Evolutionary conservation across 2,888 invertebrate genomes (phyloP), one percentile per base, ranked within the genome.

Genomic region (Drosophila monieri): DNA sequence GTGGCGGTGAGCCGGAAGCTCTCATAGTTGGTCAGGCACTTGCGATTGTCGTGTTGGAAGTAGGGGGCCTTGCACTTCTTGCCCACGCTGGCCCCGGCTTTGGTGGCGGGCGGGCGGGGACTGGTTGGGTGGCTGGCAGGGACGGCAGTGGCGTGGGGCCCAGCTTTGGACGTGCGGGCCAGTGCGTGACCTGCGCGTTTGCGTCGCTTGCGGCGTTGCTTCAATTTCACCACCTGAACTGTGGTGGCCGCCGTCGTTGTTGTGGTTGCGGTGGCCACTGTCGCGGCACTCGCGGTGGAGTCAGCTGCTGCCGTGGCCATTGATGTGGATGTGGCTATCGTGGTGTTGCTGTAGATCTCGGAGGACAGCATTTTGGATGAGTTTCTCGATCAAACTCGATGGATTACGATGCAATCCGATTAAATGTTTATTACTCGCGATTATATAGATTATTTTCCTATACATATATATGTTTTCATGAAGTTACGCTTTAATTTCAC

Each of bases 11-110:
- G 77, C 8, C 85, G 84, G 44, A 81, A 76, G 55, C 88, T 83
- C 70, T 87, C 87, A 32, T 80, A 85, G 27, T 85, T 85, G 46
- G 88, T 62, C 60, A 83, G 73, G 57, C 83, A 76, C 57, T 88
- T 84, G 53, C 90, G 90, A 79, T 89, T 91, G 65, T 90, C 90
- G 56, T 90, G 90, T 57, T 90, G 91, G 72, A 89, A 90, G 62
- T 91, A 90, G 59, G 88, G 90, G 21, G 88, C 84, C 66, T 85
- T 89, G 70, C 80, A 76, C 60, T 86, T 80, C 61, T 79, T 69
- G 64, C 70, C 77, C 41, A 65, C 64, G 21, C 25, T 32, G 3
- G 9, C 18, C 12, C 27, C 32, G 32, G 58, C n/a, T n/a, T 32
- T 32, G n/a, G 2, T 0, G 32, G 32, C 32, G 35, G 35, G 35